phyloP scores from a whole-genome alignment of 2,113 vertebrate species.

The Meles meles region DNA sequence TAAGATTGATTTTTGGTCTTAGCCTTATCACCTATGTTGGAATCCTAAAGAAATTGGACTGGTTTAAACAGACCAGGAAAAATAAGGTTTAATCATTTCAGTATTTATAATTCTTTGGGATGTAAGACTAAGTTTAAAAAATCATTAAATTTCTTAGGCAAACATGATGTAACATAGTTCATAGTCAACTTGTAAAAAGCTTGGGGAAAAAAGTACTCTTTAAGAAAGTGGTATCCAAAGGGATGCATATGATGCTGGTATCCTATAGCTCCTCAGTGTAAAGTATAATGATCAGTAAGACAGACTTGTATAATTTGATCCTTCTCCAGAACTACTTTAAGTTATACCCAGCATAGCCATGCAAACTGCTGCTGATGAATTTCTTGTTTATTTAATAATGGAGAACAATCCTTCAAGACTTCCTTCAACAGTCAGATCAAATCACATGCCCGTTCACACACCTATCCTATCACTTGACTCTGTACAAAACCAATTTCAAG shows the following conservation, averaged over 20 bases:
- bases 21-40: background rate
- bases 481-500: conserved; percentile 56
- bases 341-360: conserved; percentile 55
- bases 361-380: conserved; percentile 72
- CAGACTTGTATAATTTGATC: conserved; percentile 57
- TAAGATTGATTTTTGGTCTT: background rate
- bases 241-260: background rate
- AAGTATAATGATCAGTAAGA: conserved; percentile 40
- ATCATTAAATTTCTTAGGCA: conserved; percentile 43
- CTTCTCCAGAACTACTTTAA: conserved; percentile 14
- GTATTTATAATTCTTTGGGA: conserved; percentile 51
- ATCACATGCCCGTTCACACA: conserved; percentile 50
- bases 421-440: conserved; percentile 66
- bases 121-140: conserved; percentile 43
- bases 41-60: background rate
- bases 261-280: conserved; percentile 4
- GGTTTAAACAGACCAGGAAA: background rate
- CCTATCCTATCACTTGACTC: conserved; percentile 63
- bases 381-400: conserved; percentile 73
- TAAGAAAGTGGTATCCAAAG: conserved; percentile 46
- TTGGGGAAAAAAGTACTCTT: conserved; percentile 22
- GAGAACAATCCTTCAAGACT: conserved; percentile 55
- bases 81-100: background rate
- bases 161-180: conserved; percentile 12
- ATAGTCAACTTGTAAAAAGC: background rate